Evolutionary conservation across 2,888 invertebrate species (phyloP), one percentile per base, ranked within the genome.

Genomic region (Litoditis marina): DNA sequence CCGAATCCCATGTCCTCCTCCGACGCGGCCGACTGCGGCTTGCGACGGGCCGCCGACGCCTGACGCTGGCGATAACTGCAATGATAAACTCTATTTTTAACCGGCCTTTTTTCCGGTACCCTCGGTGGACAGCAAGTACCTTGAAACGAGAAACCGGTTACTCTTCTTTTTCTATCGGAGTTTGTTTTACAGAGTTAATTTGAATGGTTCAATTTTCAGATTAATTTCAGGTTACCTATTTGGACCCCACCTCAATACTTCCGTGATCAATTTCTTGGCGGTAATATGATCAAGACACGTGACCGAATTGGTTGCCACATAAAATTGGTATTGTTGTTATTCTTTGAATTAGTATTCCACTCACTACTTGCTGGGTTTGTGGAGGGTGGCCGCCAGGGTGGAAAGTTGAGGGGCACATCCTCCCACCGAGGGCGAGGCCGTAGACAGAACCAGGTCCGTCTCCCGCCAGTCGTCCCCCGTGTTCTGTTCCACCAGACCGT

Each of bases 381-480:
- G 63, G 5, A 68, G 50, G 13, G 56, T 57, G 27, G 76, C 78
- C 22, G 69, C 68, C 19, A 80, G 56, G 2, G 78, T 78, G 13
- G 79, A 77, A 1, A 85, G 74, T 1, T 77, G 73, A 1, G 85
- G 85, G 3, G 85, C 79, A n/a, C 78, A 78, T 3, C 84, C 85
- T 3, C 84, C 84, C 19, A 85, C 69, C 51, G 83, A 82, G 16
- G 85, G 85, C 47, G 77, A 76, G 28, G 85, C 84, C 0, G 85
- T 85, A 8, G 84, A 84, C 49, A 85, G 76, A 32, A 79, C 80
- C 44, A 85, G 67, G 46, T 84, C 83, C 42, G 81, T 79, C 63
- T 85, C 82, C 4, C 60, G 74, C 85, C 85, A 85, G 66, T 84
- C 83, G 67, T 84, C 83, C 53, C 85, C 85, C 25, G 84, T 84